These are phyloP conservation scores for Hiodon tergisus DNA, from an alignment of 2,113 vertebrate genomes.

Conservation along the genomic window DNA sequence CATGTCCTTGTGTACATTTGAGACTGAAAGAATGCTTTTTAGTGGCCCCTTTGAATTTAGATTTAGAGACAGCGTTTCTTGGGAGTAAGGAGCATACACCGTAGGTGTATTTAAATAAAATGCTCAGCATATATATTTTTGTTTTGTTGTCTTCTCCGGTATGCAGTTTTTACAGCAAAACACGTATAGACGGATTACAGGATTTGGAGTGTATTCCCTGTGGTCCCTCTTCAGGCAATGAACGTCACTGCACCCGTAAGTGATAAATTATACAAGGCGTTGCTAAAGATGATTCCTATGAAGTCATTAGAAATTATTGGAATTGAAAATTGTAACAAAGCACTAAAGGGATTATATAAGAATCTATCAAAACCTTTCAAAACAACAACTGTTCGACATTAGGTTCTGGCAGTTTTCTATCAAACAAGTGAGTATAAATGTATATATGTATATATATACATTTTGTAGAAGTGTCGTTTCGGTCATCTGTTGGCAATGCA, in stretches of 20 bases:
- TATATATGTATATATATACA: no score
- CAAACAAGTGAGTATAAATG: no score
- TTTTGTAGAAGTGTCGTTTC: no score
- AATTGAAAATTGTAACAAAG: neutral
- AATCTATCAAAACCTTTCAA: no score
- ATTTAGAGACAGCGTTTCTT: neutral
- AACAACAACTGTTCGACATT: no score
- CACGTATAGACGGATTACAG: slow-evolving; percentile 65
- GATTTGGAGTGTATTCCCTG: slow-evolving; percentile 74
- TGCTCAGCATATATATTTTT: neutral
- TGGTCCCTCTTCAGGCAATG: slow-evolving; percentile 52
- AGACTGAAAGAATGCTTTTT: neutral
- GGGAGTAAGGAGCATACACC: neutral
- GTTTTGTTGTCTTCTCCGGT: neutral
- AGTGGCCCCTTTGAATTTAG: neutral
- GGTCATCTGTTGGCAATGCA: no score
- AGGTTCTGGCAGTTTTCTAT: no score
- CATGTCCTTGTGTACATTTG: neutral
- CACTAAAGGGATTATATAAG: neutral
- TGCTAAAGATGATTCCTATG: neutral
- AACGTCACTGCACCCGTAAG: slow-evolving; percentile 57
- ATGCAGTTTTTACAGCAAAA: slow-evolving; percentile 73
- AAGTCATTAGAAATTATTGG: neutral
- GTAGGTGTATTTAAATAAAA: neutral
- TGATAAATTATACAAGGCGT: neutral